Evolutionary conservation across 2,888 invertebrate genomes (phyloP).

Genomic region (Nudaria mundana): DNA sequence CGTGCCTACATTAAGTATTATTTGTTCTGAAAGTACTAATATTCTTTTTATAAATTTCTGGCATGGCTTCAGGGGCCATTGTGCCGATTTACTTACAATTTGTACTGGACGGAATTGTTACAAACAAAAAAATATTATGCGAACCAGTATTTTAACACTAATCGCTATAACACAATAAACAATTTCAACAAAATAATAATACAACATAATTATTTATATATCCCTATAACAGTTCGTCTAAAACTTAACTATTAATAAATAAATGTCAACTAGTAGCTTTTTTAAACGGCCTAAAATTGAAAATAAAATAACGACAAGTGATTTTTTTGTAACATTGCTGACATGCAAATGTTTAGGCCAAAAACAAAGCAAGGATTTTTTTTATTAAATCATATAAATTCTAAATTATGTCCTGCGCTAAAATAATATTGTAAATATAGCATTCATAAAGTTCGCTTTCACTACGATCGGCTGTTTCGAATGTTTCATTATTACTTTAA

Average conservation of each 20-base stretch:
- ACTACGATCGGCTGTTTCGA: slow-evolving; percentile 24
- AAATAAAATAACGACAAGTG: too few species aligned
- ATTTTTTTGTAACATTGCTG: too few species aligned
- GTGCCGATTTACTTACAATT: slow-evolving; percentile 23
- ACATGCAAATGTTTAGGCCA: neutral
- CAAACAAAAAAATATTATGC: slow-evolving; percentile 17
- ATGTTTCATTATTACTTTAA: slow-evolving; percentile 24
- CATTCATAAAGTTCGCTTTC: slow-evolving; percentile 44
- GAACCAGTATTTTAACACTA: slow-evolving; percentile 10
- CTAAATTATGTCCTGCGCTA: too few species aligned
- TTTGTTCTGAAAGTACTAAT: slow-evolving; percentile 25
- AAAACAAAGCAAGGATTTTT: neutral
- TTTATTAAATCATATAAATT: too few species aligned
- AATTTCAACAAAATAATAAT: slow-evolving; percentile 16
- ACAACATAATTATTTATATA: slow-evolving; percentile 23
- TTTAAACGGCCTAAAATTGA: too few species aligned
- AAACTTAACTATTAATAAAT: slow-evolving; percentile 20
- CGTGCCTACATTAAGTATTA: slow-evolving; percentile 27
- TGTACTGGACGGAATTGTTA: slow-evolving; percentile 38
- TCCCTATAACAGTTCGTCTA: slow-evolving; percentile 20
- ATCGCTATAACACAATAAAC: slow-evolving; percentile 13
- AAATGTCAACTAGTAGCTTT: neutral
- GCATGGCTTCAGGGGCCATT: too few species aligned
- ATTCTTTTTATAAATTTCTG: too few species aligned
- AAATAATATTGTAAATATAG: slow-evolving; percentile 58